phyloP scores from a whole-genome alignment of 2,113 vertebrate species.

The Aplodontia rufa region DNA sequence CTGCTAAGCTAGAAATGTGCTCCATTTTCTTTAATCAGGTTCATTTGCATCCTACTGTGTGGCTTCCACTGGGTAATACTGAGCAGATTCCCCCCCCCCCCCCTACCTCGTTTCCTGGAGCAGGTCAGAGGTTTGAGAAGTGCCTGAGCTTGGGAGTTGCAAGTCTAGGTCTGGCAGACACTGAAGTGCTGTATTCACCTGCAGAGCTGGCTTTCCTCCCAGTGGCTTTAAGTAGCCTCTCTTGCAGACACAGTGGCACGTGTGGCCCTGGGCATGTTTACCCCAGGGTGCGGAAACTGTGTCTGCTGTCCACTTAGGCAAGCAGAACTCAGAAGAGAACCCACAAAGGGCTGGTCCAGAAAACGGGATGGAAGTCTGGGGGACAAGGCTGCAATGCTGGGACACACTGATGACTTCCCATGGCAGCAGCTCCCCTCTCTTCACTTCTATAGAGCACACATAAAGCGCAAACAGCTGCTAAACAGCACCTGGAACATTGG shows the following conservation, averaged over 20 bases:
- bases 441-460: not conserved
- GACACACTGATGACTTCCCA: not conserved
- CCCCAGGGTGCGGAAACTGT: not conserved
- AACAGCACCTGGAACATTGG: rapidly evolving
- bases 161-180: not conserved
- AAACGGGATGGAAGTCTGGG: no score
- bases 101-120: not conserved
- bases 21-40: constrained; percentile 63
- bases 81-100: not conserved
- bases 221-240: not conserved
- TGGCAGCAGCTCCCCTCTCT: not conserved
- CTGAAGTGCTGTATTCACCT: constrained; percentile 44
- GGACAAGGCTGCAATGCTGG: no score
- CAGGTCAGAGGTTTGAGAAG: not conserved
- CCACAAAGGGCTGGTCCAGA: not conserved
- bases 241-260: not conserved
- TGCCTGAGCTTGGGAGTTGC: not conserved
- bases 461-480: not conserved
- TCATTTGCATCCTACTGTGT: constrained; percentile 36
- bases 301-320: no score
- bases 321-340: not conserved
- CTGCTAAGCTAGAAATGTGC: constrained; percentile 62
- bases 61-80: constrained; percentile 21
- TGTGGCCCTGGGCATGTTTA: no score
- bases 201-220: not conserved